Percentiles rank a stretch among this genome's conserved stretches.
Evolutionary conservation across 2,888 invertebrate genomes (phyloP).

Genomic region (Sipha maydis): DNA sequence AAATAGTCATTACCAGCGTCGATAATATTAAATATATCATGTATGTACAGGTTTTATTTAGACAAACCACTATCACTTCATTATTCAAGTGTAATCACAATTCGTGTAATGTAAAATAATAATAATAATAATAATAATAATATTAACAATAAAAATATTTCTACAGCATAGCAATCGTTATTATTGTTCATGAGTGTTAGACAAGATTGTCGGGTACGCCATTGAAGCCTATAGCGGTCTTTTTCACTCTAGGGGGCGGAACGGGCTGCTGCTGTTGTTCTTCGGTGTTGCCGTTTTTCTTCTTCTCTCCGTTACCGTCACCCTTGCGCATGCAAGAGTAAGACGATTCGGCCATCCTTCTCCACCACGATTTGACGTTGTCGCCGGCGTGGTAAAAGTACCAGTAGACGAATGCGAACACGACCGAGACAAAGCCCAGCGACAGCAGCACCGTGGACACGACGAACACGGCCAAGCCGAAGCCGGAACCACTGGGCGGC

Average conservation of each 20-base stretch:
- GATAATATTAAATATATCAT: constrained; percentile 28
- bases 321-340: constrained; percentile 16
- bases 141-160: neutral
- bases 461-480: constrained; percentile 66
- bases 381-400: constrained; percentile 82
- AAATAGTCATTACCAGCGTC: too few relatives aligned
- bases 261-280: constrained; percentile 48
- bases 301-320: constrained; percentile 1
- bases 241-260: constrained; percentile 63
- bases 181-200: neutral
- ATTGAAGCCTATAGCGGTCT: constrained; percentile 63
- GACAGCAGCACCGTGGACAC: constrained; percentile 65
- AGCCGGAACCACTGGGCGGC: constrained; percentile 62
- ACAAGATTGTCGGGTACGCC: constrained; percentile 64
- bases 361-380: constrained; percentile 70
- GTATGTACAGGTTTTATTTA: constrained; percentile 42
- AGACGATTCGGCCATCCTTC: constrained; percentile 48
- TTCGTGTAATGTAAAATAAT: constrained; percentile 5
- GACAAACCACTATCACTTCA: constrained; percentile 14
- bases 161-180: neutral
- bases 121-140: neutral
- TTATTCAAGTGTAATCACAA: constrained; percentile 3
- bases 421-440: constrained; percentile 67
- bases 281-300: constrained; percentile 45
- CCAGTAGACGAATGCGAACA: constrained; percentile 73